Percentiles rank a stretch among this genome's conserved stretches.
phyloP scores from a whole-genome alignment of 2,888 invertebrate species.

The Philopedon plagiatum region DNA sequence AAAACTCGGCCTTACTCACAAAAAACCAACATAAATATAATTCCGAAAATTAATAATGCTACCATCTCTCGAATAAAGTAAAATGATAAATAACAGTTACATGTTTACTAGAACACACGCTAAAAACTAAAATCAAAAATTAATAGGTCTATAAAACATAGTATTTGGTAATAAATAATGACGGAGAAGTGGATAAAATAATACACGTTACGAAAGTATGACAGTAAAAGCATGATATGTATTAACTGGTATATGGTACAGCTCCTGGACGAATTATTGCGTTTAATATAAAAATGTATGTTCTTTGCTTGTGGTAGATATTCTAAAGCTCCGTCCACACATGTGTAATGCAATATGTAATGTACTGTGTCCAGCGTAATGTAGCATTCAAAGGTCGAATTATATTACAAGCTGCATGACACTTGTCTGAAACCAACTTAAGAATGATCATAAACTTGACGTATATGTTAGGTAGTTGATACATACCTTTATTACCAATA shows the following conservation, averaged over 20 bases:
- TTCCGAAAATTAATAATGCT: conserved; percentile 15
- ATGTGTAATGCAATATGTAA: too few relatives aligned
- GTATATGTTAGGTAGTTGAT: too few relatives aligned
- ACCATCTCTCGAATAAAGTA: conserved; percentile 15
- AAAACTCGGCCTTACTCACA: conserved; percentile 62
- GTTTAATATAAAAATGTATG: not conserved
- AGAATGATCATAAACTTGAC: too few relatives aligned
- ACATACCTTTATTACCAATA: too few relatives aligned
- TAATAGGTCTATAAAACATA: conserved; percentile 59
- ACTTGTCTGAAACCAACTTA: too few relatives aligned
- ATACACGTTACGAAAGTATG: conserved; percentile 51
- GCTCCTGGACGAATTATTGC: too few relatives aligned
- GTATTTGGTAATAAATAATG: conserved; percentile 65
- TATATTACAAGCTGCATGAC: too few relatives aligned
- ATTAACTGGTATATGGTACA: not conserved
- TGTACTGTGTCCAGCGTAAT: too few relatives aligned
- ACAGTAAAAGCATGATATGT: conserved; percentile 44
- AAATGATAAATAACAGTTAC: conserved; percentile 52
- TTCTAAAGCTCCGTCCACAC: too few relatives aligned
- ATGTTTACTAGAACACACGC: conserved; percentile 61
- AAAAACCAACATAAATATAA: conserved; percentile 40
- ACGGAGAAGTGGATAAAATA: conserved; percentile 53
- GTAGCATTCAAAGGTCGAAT: too few relatives aligned
- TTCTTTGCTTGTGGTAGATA: too few relatives aligned
- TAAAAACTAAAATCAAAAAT: conserved; percentile 58